Percentiles rank a stretch among this genome's conserved stretches.
Conservation (phyloP, 2,113 vertebrate species). For the Paralichthys olivaceus region DNA sequence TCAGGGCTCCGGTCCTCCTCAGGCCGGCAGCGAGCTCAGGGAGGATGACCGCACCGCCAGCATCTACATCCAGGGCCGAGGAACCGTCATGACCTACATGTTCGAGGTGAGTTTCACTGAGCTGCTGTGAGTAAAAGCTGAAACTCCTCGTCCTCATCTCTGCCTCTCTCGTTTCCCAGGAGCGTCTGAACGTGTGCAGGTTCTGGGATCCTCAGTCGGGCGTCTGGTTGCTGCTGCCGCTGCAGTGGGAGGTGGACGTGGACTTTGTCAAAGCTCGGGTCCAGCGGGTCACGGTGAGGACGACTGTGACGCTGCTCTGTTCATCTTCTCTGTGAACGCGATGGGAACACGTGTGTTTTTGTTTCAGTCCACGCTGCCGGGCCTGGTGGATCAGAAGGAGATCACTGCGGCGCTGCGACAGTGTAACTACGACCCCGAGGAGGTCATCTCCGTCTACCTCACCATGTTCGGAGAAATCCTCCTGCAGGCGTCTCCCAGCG, state of each 20-base stretch:
- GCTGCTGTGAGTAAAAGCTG: no score
- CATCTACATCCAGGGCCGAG: conserved; percentile 74
- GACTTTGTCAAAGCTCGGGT: conserved; percentile 69
- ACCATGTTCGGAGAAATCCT: conserved; percentile 78
- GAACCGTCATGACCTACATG: conserved; percentile 77
- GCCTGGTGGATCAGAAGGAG: conserved; percentile 75
- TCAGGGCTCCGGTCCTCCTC: conserved; percentile 24
- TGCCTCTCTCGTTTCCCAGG: conserved; percentile 53
- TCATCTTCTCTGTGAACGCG: background rate
- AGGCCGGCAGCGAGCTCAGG: conserved; percentile 38
- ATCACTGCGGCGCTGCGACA: conserved; percentile 76
- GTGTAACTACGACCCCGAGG: conserved; percentile 78
- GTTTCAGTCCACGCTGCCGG: conserved; percentile 69
- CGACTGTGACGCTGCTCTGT: background rate
- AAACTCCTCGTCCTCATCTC: background rate
- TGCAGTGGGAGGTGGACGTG: conserved; percentile 75
- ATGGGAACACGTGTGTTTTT: background rate
- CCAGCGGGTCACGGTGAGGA: conserved; percentile 71
- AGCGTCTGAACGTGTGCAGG: conserved; percentile 73
- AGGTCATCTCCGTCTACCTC: conserved; percentile 76
- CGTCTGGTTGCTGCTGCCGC: conserved; percentile 75
- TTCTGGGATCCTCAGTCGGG: conserved; percentile 74
- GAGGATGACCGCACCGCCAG: conserved; percentile 70
- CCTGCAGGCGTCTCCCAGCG: conserved; percentile 42
- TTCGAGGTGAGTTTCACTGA: conserved; percentile 67